phyloP scores from a whole-genome alignment of 2,113 vertebrate species.

The Oncorhynchus kisutch region DNA sequence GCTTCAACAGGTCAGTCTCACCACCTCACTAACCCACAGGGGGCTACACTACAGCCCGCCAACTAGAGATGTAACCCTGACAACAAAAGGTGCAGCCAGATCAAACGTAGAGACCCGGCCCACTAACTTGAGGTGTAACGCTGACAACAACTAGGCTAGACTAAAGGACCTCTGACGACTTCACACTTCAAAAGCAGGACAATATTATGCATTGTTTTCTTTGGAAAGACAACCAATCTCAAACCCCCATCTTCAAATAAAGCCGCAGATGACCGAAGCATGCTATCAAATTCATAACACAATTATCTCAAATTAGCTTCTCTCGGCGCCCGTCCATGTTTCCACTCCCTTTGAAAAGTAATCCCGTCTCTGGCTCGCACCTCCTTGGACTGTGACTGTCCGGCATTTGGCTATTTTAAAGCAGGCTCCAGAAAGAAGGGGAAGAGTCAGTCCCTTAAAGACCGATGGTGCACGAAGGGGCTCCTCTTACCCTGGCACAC shows the following conservation, averaged over 20 bases:
- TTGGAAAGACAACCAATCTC: too few species aligned
- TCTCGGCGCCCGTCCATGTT: constrained; percentile 63
- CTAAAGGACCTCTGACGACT: too few species aligned
- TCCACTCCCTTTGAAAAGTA: constrained; percentile 65
- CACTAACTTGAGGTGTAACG: not conserved
- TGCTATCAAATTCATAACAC: constrained; percentile 51
- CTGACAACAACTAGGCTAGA: not conserved
- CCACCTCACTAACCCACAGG: not conserved
- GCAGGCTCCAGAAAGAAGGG: constrained; percentile 50
- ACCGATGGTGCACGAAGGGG: constrained; percentile 40
- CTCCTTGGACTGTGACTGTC: constrained; percentile 14
- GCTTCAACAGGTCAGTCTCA: constrained; percentile 88
- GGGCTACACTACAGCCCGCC: not conserved
- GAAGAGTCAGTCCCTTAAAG: constrained; percentile 39
- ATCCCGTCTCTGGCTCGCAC: constrained; percentile 48
- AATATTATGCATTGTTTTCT: too few species aligned
- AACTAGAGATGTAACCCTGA: not conserved
- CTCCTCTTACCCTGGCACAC: constrained; percentile 50
- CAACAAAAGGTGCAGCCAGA: not conserved
- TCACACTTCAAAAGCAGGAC: too few species aligned
- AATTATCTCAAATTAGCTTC: constrained; percentile 41
- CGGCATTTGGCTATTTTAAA: constrained; percentile 67
- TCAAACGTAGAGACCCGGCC: not conserved
- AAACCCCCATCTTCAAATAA: constrained; percentile 49
- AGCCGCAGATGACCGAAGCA: constrained; percentile 39